phyloP scores from a whole-genome alignment of 2,113 vertebrate genomes.

The Ammodytes marinus region DNA sequence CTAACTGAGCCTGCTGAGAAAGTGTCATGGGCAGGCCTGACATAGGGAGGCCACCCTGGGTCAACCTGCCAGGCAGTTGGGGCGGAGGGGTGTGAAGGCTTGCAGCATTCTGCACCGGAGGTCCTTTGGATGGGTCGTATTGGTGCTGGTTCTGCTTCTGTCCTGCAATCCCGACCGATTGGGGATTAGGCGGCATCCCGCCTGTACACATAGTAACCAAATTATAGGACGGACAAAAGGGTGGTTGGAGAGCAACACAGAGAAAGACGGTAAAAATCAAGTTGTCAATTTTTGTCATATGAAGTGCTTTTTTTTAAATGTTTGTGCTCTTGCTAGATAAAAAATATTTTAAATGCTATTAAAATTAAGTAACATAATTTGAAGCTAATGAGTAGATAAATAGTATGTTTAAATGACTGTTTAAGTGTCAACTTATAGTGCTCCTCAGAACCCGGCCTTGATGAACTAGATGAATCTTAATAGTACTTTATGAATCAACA shows the following conservation, averaged over 20 bases:
- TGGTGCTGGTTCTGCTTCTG: conserved; percentile 90
- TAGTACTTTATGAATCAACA: conserved; percentile 72
- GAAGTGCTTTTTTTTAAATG: conserved; percentile 21
- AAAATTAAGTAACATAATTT: conserved; percentile 30
- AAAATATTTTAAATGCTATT: conserved; percentile 19
- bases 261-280: conserved; percentile 47
- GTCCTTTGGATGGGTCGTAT: conserved; percentile 94
- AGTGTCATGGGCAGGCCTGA: conserved; percentile 86
- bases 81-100: conserved; percentile 87
- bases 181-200: conserved; percentile 88
- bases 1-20: conserved; percentile 85
- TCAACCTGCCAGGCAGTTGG: conserved; percentile 88
- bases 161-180: conserved; percentile 85
- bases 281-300: background rate
- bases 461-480: conserved; percentile 62
- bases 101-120: conserved; percentile 90
- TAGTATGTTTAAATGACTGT: conserved; percentile 30
- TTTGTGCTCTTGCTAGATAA: conserved; percentile 19
- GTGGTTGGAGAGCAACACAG: conserved; percentile 61
- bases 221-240: conserved; percentile 59
- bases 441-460: conserved; percentile 64
- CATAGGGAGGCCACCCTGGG: conserved; percentile 83
- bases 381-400: conserved; percentile 16
- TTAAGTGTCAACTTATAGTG: conserved; percentile 63
- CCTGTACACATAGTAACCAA: conserved; percentile 82